Evolutionary conservation across 2,888 invertebrate species (phyloP), one percentile per base, ranked within the genome.

Genomic region (Callyntrura guangdongensis): DNA sequence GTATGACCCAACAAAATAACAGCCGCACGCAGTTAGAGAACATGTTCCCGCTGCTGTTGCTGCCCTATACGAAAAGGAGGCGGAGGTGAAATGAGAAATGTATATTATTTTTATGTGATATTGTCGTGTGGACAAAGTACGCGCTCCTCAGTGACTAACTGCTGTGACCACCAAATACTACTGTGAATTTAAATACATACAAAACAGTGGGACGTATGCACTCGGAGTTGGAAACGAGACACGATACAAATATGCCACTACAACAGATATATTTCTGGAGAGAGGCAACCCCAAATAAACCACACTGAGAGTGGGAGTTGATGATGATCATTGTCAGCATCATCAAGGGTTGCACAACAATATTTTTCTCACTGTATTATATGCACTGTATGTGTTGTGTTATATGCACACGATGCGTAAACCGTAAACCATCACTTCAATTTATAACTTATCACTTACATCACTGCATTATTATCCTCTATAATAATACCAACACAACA

Each of bases 381-480:
- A 49, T 14, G 36, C 36, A 36, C 36, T 36, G 36, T 36, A 6
- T 2, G 36, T 36, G 36, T 36, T 22, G 12, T 61, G 27, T n/a
- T 12, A n/a, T 61, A 59, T 45, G 11, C 59, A 8, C 64, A 83
- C 45, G 17, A 83, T 49, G 25, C 27, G 64, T 53, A 53, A 53
- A 25, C 36, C 59, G 17, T 36, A 85, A 69, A 72, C 72, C 20
- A 84, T 47, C 72, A 79, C 89, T 85, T 84, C 79, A 89, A 89
- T 89, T 89, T 89, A 83, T 74, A 83, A 83, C 74, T 83, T 89
- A 89, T 89, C 89, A 85, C 77, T 79, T 49, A 6, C 77, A 89
- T 89, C 89, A 64, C 17, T 53, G 45, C 89, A 89, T 84, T 84
- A 89, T 82, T 84, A 83, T 84, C 12, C 12, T n/a, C 61, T 45